Percentiles rank a stretch among this genome's conserved stretches.
Evolutionary conservation across 2,113 vertebrate genomes (phyloP).

Genomic region (Oreocharis arfaki): DNA sequence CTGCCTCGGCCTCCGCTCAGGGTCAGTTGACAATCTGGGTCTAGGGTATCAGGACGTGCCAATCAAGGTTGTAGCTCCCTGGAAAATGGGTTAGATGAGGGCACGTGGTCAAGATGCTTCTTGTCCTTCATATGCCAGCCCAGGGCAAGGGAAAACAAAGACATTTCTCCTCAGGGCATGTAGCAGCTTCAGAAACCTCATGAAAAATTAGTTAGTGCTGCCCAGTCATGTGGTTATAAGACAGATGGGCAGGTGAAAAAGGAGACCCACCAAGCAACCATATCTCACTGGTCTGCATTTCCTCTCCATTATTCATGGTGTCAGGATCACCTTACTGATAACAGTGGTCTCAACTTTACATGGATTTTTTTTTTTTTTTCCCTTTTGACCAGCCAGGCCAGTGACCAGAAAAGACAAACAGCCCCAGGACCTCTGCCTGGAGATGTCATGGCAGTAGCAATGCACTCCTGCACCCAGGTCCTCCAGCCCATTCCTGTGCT

Average conservation of each 20-base stretch:
- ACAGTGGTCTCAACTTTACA: conserved; percentile 72
- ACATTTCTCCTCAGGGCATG: not conserved
- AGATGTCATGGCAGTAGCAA: not conserved
- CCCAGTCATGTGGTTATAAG: conserved; percentile 72
- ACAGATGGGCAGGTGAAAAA: conserved; percentile 80
- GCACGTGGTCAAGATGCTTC: not conserved
- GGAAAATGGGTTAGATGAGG: not conserved
- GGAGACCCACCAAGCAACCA: conserved; percentile 76
- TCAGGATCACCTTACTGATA: conserved; percentile 87
- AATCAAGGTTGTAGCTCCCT: conserved; percentile 3
- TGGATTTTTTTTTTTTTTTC: not conserved
- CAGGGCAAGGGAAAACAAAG: not conserved
- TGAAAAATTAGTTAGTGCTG: conserved; percentile 80
- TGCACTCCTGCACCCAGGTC: not conserved
- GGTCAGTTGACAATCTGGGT: conserved; percentile 43
- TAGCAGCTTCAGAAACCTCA: conserved; percentile 70
- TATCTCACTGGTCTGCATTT: conserved; percentile 73
- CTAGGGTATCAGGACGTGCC: not conserved
- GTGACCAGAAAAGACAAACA: not conserved
- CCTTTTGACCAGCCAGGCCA: not conserved
- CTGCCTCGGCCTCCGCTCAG: not conserved
- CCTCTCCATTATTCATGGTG: conserved; percentile 92
- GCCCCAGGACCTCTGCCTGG: not conserved
- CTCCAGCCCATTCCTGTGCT: not conserved
- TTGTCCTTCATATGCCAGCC: not conserved